These are phyloP conservation scores for Cheilosia grossa DNA, from an alignment of 2,888 invertebrate species.

Conservation along the genomic window DNA sequence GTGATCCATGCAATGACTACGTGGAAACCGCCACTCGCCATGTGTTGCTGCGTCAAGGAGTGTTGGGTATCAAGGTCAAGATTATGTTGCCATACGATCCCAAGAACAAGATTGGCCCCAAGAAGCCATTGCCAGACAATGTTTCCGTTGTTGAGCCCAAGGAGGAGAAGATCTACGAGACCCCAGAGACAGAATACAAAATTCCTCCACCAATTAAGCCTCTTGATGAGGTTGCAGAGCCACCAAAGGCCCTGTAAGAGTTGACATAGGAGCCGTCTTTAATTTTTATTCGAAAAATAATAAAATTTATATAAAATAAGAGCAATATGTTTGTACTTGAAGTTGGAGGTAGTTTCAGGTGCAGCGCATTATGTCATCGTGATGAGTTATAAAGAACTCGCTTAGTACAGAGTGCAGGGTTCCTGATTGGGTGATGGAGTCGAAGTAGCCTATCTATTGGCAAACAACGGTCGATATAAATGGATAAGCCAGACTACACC, in stretches of 20 bases:
- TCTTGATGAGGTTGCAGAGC: conserved; percentile 79
- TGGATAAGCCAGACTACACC: no score
- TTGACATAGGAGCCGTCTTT: conserved; percentile 48
- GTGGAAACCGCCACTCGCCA: conserved; percentile 99
- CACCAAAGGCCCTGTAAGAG: conserved; percentile 79
- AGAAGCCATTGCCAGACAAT: conserved; percentile 98
- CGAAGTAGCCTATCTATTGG: no score
- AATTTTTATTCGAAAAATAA: conserved; percentile 66
- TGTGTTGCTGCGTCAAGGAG: conserved; percentile 96
- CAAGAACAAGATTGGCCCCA: conserved; percentile 98
- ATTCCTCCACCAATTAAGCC: conserved; percentile 81
- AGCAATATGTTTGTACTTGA: conserved; percentile 6
- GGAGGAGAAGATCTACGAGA: conserved; percentile 90
- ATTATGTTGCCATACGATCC: conserved; percentile 99
- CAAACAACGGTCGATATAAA: no score
- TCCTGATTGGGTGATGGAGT: no score
- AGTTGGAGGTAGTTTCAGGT: not conserved
- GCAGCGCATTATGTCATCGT: not conserved
- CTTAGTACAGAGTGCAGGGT: no score
- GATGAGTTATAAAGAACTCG: no score
- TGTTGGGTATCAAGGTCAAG: conserved; percentile 93
- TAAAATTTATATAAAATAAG: conserved; percentile 61
- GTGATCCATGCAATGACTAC: conserved; percentile 99
- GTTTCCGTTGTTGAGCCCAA: conserved; percentile 98
- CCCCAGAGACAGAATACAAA: conserved; percentile 83